Evolutionary conservation across 2,888 invertebrate species (phyloP), one percentile per base, ranked within the genome.

Genomic region (Cataglyphis albicans): DNA sequence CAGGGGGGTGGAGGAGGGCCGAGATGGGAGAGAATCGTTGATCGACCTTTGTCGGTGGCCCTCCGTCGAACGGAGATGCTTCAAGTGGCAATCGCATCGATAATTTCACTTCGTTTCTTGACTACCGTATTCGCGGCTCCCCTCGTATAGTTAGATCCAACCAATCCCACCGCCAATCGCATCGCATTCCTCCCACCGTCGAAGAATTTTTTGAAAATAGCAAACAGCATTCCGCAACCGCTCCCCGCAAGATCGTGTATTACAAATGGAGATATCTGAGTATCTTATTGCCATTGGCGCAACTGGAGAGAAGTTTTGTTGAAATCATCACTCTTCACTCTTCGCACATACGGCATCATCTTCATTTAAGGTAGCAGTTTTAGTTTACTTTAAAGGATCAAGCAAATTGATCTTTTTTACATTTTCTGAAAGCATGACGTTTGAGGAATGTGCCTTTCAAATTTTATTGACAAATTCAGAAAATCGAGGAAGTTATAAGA

Each of bases 11-110:
- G 86, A 5, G 82, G 80, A 83, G 78, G 44, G 81, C 86, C 80
- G 78, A 86, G 90, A 87, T 70, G 86, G n/a, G 82, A 90, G 89
- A 83, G 88, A 89, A 91, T 89, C 90, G 84, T 87, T 88, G 91
- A 92, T 91, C 92, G 92, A 90, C 86, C 92, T 92, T 92, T 92
- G 92, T 92, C 92, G 92, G 92, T 90, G 87, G 91, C 85, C 32
- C 32, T 87, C 87, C 88, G 88, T 91, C 89, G 88, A 63, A 68
- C 81, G 61, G 67, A 82, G 84, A 85, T 90, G 89, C 90, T 93
- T 91, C 93, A 91, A 91, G 93, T 93, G 92, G 93, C 93, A 91
- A 93, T 93, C 91, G 91, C 91, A 92, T 92, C 92, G 92, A 93
- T 94, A 91, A 93, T 93, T 91, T 90, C 87, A 85, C 90, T 89